Evolutionary conservation across 35 echinoderm and acorn worm species (phyloP).

Genomic region (Ptychodera flava): DNA sequence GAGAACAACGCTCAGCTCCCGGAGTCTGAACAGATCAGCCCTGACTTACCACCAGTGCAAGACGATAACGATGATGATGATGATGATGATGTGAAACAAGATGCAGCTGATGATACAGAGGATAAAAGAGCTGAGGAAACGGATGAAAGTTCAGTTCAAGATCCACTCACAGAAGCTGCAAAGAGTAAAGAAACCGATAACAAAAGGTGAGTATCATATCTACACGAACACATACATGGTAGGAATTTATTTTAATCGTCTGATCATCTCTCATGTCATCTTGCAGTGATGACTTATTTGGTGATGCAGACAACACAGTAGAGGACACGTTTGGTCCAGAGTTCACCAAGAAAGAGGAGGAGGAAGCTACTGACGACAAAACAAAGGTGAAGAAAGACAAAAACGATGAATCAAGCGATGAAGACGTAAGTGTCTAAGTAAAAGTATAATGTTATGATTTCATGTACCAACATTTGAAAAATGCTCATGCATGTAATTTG

Average conservation of each 20-base stretch:
- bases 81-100: not conserved
- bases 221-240: no score
- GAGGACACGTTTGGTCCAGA: not conserved
- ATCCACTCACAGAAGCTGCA: no score
- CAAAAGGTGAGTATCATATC: no score
- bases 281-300: not conserved
- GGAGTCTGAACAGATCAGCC: not conserved
- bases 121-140: not conserved
- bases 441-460: no score
- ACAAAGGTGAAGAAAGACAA: not conserved
- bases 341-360: not conserved
- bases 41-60: not conserved
- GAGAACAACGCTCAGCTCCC: not conserved
- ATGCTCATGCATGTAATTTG: no score
- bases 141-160: no score
- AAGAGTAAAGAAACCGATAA: no score
- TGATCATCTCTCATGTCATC: no score
- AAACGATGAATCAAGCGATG: not conserved
- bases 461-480: no score
- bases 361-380: not conserved
- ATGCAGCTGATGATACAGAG: not conserved
- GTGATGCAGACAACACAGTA: not conserved
- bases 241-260: no score
- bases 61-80: not conserved
- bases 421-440: not conserved